A percentile compares a stretch with the other conserved stretches of the same genome.
These are phyloP conservation scores for Chunga burmeisteri DNA, from an alignment of 2,113 vertebrate species.

Conservation along the genomic window DNA sequence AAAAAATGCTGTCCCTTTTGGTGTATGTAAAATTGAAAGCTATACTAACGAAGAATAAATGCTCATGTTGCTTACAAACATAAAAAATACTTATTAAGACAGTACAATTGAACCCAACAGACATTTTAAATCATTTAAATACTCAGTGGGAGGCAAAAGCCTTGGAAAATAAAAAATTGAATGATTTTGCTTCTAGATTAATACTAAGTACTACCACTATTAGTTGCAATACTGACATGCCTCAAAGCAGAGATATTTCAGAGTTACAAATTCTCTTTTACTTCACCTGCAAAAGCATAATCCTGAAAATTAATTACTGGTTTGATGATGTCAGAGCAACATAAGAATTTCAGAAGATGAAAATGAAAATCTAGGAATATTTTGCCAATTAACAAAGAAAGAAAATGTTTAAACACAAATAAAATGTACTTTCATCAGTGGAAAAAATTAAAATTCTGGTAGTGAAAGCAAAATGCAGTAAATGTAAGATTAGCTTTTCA, in stretches of 20 bases:
- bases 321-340: constrained; percentile 23
- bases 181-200: constrained; percentile 68
- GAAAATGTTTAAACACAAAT: background rate
- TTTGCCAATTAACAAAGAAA: background rate
- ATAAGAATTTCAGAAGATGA: background rate
- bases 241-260: constrained; percentile 44
- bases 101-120: constrained; percentile 62
- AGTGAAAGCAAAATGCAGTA: background rate
- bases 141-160: constrained; percentile 52
- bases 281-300: constrained; percentile 16
- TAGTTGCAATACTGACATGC: constrained; percentile 30
- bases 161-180: constrained; percentile 62
- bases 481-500: background rate
- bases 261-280: constrained; percentile 27
- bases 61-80: constrained; percentile 49
- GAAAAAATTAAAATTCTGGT: background rate
- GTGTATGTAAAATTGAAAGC: constrained; percentile 67
- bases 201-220: constrained; percentile 57
- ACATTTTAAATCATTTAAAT: constrained; percentile 65
- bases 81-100: constrained; percentile 71
- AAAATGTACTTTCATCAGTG: background rate
- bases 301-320: constrained; percentile 23
- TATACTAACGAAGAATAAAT: constrained; percentile 68
- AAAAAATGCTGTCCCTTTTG: constrained; percentile 53
- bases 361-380: background rate